Base-by-base conservation (phyloP, 2,113 vertebrate species). In the Climacteris rufus region DNA sequence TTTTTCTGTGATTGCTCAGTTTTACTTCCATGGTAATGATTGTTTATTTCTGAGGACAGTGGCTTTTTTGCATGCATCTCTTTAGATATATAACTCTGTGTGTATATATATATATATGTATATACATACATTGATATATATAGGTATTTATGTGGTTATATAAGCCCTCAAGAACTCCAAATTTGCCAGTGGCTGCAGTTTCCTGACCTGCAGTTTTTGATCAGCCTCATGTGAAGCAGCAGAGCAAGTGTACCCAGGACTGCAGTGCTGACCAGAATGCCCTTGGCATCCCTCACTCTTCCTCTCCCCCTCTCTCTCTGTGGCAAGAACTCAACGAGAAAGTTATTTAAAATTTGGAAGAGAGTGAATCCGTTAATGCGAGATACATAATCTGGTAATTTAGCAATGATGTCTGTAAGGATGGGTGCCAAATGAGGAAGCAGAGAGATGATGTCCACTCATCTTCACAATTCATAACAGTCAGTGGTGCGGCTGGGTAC, bases 331-430 rank as follows among this genome's bases (percentile, higher is more conserved):
- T 98, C 95, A 54, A 94, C 47, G 71, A 95, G 96, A 98, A 98
- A 98, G 97, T 98, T 98, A 98, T 97, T 98, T 98, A 97, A 98
- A 98, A 98, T 98, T 98, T 98, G 98, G 97, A 98, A 97, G 97
- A 92, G 96, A 97, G 96, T 94, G 94, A 97, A 97, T 94, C 95
- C 42, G 88, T 97, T 98, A 98, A 98, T 97, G 97, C 10, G 96
- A 98, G 97, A 97, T 97, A 96, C 97, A 97, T 98, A 98, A 98
- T 97, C 97, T 98, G 97, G 95, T 98, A 97, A 98, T 98, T 98
- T 97, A 98, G 97, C 97, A 85, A 83, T 97, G 98, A 98, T 98
- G 92, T 97, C 97, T 96, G 90, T 95, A 85, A 96, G 97, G 97
- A 98, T 93, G 95, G 89, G 95, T 97, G 98, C 97, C 98, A 98